Conservation (phyloP, 1,140 invertebrate genomes). For the Calephelis nemesis region DNA sequence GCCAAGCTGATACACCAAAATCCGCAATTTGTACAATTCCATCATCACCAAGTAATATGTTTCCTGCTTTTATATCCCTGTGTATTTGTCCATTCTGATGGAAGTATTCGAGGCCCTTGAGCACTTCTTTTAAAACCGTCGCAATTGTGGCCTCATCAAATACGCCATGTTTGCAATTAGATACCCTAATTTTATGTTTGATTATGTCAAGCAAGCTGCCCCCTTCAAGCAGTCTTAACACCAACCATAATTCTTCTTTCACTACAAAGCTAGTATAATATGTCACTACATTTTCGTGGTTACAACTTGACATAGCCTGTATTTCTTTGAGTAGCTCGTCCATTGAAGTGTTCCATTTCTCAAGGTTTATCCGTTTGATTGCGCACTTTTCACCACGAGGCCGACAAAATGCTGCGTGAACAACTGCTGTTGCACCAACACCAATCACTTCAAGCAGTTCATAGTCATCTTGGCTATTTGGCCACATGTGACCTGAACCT, state of each 20-base stretch:
- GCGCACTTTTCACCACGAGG: conserved; percentile 98
- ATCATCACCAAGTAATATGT: conserved; percentile 98
- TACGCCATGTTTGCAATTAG: conserved; percentile 97
- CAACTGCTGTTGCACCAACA: conserved; percentile 97
- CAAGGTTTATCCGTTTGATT: conserved; percentile 99
- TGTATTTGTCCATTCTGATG: conserved; percentile 99
- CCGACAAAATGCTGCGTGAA: conserved; percentile 96
- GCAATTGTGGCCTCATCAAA: conserved; percentile 99
- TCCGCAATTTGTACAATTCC: conserved; percentile 99
- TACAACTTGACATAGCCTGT: conserved; percentile 98
- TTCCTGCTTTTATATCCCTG: conserved; percentile 98
- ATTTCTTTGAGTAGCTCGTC: conserved; percentile 99
- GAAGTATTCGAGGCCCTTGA: conserved; percentile 99
- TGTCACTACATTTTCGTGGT: conserved; percentile 99
- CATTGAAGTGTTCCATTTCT: conserved; percentile 99
- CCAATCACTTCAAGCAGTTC: conserved; percentile 95
- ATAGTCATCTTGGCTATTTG: conserved; percentile 96
- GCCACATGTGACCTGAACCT: conserved; percentile 84
- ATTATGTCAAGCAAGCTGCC: conserved; percentile 98
- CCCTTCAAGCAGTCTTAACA: conserved; percentile 90
- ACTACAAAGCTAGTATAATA: conserved; percentile 99
- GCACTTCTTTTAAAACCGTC: conserved; percentile 97
- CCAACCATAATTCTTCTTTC: conserved; percentile 98
- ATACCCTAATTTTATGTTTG: conserved; percentile 96
- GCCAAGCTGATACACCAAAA: conserved; percentile 96